phyloP scores from a whole-genome alignment of 2,888 invertebrate species.

The Clistopyga incitator region DNA sequence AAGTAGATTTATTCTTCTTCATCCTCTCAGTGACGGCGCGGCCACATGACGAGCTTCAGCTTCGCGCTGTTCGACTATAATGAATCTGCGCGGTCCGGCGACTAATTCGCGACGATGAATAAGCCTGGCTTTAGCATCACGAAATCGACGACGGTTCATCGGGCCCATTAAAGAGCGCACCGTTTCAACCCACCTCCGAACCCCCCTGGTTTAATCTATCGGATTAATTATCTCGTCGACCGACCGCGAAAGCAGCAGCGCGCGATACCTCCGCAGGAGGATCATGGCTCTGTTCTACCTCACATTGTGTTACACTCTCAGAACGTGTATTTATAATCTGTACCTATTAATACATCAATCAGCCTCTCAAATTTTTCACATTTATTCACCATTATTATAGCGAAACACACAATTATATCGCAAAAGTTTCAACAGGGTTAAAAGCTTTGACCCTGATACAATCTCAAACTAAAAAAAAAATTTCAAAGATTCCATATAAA shows the following conservation, averaged over 20 bases:
- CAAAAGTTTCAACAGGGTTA: background rate
- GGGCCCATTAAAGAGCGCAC: slow-evolving; percentile 73
- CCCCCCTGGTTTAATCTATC: slow-evolving; percentile 69
- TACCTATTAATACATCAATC: slow-evolving; percentile 40
- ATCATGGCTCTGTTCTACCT: slow-evolving; percentile 41
- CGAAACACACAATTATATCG: background rate
- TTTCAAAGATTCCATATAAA: too few species aligned
- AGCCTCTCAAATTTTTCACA: slow-evolving; percentile 16
- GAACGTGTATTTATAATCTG: slow-evolving; percentile 22
- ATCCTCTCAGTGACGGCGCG: slow-evolving; percentile 10
- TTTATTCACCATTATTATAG: background rate
- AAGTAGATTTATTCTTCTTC: slow-evolving; percentile 66
- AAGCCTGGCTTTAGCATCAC: slow-evolving; percentile 69
- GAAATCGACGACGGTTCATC: slow-evolving; percentile 71
- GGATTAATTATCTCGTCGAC: slow-evolving; percentile 74
- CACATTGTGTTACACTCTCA: slow-evolving; percentile 9
- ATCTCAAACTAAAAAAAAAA: too few species aligned
- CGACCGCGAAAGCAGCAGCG: slow-evolving; percentile 68
- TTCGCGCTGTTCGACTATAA: slow-evolving; percentile 52
- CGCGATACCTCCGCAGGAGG: slow-evolving; percentile 62
- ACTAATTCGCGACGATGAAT: slow-evolving; percentile 72
- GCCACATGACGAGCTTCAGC: slow-evolving; percentile 52
- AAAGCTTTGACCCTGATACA: too few species aligned
- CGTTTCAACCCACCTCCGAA: slow-evolving; percentile 32
- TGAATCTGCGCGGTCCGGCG: slow-evolving; percentile 70